Base-by-base conservation (phyloP, 1,140 invertebrate genomes). In the Arctopsyche grandis region DNA sequence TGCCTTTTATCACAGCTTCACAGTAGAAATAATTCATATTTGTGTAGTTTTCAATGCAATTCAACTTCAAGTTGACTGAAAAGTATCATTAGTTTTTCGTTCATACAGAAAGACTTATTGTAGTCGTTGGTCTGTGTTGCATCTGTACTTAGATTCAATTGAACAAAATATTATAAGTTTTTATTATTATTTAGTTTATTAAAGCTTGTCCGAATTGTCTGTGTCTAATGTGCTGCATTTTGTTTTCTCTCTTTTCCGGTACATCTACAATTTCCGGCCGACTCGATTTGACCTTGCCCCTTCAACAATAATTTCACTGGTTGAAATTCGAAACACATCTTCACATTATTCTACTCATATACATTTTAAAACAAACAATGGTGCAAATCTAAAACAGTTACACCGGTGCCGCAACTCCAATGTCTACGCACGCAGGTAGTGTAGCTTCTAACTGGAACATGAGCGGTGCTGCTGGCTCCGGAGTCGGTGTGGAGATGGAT, bases 151-250 rank as follows among this genome's bases (percentile, higher is more conserved):
- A 38, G 29, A 38, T 7, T 38, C 29, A 38, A 16, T 26, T 16
- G 19, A 66, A 21, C 5, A 66, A 26, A 21, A 66, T 66, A 70
- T 38, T 70, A 26, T 70, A 70, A 14, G 22, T 26, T 56, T 52
- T 22, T 19, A 73, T 74, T 74, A 24, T 74, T 12, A 22, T 52
- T 22, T 74, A 56, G 22, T 74, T 21, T 52, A n/a, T n/a, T n/a
- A 74, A 74, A 56, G 71, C 16, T 56, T 46, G 48, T 76, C 71
- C 56, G 43, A 77, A 66, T 56, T 46, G 48, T 76, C 71, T 69
- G 43, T 81, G 73, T 79, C 78, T 82, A 79, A 82, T 71, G 77
- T 82, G 81, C 81, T 82, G 78, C 81, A 80, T 75, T 77, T 82
- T 63, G 38, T 66, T 74, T 76, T 79, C 56, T 80, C 76, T 80